phyloP scores from a whole-genome alignment of 2,888 invertebrate species.

The Tetramorium bicarinatum region DNA sequence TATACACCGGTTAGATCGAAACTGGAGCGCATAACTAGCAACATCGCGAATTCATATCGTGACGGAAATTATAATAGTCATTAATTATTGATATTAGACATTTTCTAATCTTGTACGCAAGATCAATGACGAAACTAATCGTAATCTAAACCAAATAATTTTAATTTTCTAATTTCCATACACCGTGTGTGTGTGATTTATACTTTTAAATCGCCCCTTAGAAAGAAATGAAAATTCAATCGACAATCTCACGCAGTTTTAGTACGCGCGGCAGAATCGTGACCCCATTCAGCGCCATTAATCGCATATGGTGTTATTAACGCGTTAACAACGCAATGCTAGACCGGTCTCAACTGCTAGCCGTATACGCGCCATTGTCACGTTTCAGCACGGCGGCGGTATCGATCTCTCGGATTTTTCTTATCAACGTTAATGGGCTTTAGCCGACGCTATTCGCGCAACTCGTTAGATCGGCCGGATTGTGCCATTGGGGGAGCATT shows the following conservation, averaged over 20 bases:
- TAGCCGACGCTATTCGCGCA: conserved; percentile 68
- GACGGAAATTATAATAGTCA: conserved; percentile 44
- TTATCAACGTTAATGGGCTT: conserved; percentile 67
- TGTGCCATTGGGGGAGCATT: conserved; percentile 61
- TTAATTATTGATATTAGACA: not conserved
- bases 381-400: conserved; percentile 54
- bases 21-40: conserved; percentile 39
- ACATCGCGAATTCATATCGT: conserved; percentile 27
- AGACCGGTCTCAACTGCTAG: conserved; percentile 56
- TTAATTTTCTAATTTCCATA: not conserved
- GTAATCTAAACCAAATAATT: not conserved
- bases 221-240: not conserved
- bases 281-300: conserved; percentile 53
- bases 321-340: conserved; percentile 63
- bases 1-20: conserved; percentile 54
- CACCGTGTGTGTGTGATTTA: not conserved
- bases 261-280: conserved; percentile 18
- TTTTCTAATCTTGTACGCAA: not conserved
- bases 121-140: not conserved
- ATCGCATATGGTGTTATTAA: conserved; percentile 62
- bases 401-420: conserved; percentile 58
- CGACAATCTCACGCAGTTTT: not conserved
- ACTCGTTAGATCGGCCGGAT: conserved; percentile 77
- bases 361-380: conserved; percentile 57
- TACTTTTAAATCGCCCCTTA: not conserved